Evolutionary conservation across 2,797 vertebrate species (phyloP), one percentile per base, ranked within the genome.

Genomic region (Periparus ater): DNA sequence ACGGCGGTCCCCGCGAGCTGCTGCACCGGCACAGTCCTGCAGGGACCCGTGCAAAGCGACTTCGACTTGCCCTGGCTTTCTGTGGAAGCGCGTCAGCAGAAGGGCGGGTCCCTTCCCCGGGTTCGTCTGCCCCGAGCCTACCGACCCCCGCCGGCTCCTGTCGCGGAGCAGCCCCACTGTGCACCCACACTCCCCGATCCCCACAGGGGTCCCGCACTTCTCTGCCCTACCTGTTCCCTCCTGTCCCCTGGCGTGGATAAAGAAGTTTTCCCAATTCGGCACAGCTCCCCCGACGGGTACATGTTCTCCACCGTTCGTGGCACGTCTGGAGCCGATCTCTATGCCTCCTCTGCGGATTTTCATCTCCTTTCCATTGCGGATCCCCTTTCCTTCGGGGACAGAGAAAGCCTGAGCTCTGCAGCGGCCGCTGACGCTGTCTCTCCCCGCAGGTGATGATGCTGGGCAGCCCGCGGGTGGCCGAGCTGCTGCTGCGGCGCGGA

Each of bases 391-490:
- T 34, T 30, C 9, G 4, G 22, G 10, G 40, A 78, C 18, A 2
- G 22, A 50, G 32, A 38, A n/a, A 51, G 26, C 3, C 21, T 4
- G 54, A 21, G 66, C 40, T 17, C 25, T 9, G 20, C 26, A 10
- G 15, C 13, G 94, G 55, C 54, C 22, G 5, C 82, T 92, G 79
- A 89, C 36, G 17, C 86, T 85, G 74, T 91, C 16, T 89, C 48
- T 93, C 58, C 71, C 85, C 51, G 42, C 77, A 58, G 77, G 44
- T 79, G 63, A 68, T 79, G 76, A 79, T 58, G 53, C 57, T 97
- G 96, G 97, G 97, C 95, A 96, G 50, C 79, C 15, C 72, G 45
- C 75, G 32, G 3, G 77, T 97, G 48, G 96, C 97, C 6, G 75
- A 86, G 58, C 88, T 97, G 60, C 95, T 98, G 65, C 96, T 97